Evolutionary conservation across 2,797 vertebrate genomes (phyloP), one percentile per base, ranked within the genome.

Genomic region (Rhinophrynus dorsalis): DNA sequence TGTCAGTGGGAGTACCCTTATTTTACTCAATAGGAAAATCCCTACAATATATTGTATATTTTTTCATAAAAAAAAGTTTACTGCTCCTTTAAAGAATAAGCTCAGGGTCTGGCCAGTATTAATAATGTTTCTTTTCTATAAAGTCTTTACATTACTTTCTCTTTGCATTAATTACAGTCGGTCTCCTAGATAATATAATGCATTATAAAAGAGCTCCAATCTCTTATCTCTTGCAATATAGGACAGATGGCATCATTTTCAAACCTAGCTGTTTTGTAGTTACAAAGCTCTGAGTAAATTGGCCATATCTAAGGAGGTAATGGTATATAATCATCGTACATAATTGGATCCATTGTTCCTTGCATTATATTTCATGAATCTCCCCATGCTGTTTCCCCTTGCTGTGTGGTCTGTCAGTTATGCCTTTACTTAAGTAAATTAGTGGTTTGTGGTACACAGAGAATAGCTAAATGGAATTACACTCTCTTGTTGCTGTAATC

Each of bases 251-350:
- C 61, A 57, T 73, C 55, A 54, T 73, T 73, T 73, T 54, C 70
- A 73, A 55, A 54, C 70, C 23, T 73, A 60, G 37, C 55, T 67
- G 55, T 66, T 73, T 59, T 81, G 79, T 79, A 75, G 55, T 82
- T 80, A 68, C 20, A 80, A 75, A 75, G 75, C 47, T 68, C 74
- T 77, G 44, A 82, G 75, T 76, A 82, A 87, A 89, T 85, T 85
- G 77, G 68, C 52, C 68, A 66, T 69, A 81, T 79, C 67, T 81
- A 74, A 83, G 59, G 75, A 85, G 75, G 73, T 65, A 78, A 70
- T 69, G 57, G 70, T 79, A 47, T 64, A 80, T 54, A 84, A 81
- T 82, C 67, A 78, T 79, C 68, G 78, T 69, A 55, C 21, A 50
- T 81, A 82, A 85, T 82, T 84, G 69, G 56, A 77, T 86, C 80